Conservation (phyloP, 2,113 vertebrate genomes). For the Pagrus major region DNA sequence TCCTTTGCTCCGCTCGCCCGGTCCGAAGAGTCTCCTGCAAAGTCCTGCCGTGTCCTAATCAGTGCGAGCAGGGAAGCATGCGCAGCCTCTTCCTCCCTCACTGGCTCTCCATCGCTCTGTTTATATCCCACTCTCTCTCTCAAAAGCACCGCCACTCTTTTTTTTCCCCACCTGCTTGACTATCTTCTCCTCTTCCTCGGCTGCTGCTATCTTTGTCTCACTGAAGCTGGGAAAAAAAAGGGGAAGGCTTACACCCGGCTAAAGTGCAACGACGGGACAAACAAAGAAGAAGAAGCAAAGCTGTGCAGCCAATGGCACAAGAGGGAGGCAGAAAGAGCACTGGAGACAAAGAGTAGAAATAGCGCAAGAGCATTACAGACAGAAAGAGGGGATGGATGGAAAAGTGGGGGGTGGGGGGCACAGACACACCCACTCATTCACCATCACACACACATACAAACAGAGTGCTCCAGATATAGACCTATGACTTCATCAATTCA, state of each 20-base stretch:
- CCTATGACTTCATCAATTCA: constrained; percentile 71
- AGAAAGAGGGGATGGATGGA: constrained; percentile 54
- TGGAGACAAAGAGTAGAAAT: constrained; percentile 76
- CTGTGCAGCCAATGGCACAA: constrained; percentile 68
- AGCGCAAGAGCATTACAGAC: constrained; percentile 60
- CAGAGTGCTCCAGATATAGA: constrained; percentile 67
- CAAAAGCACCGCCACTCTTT: constrained; percentile 23
- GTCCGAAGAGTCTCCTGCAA: constrained; percentile 51
- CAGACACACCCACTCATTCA: constrained; percentile 58
- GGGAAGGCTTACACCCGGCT: constrained; percentile 33
- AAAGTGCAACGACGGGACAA: constrained; percentile 65
- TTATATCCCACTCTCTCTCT: constrained; percentile 22
- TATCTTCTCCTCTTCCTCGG: constrained; percentile 27
- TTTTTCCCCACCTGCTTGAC: constrained; percentile 23
- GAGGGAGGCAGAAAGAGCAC: constrained; percentile 64
- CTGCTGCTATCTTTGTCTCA: constrained; percentile 45
- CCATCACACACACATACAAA: constrained; percentile 41
- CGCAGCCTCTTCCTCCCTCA: constrained; percentile 49
- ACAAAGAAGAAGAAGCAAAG: constrained; percentile 58
- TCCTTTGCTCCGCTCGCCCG: constrained; percentile 32
- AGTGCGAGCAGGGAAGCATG: constrained; percentile 46
- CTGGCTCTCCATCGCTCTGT: constrained; percentile 39
- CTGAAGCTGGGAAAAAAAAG: constrained; percentile 30
- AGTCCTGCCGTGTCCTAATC: constrained; percentile 55
- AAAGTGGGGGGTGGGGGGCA: constrained; percentile 37